These are phyloP conservation scores for Enteromius treurensis DNA, from an alignment of 2,797 vertebrate genomes.

Conservation along the genomic window DNA sequence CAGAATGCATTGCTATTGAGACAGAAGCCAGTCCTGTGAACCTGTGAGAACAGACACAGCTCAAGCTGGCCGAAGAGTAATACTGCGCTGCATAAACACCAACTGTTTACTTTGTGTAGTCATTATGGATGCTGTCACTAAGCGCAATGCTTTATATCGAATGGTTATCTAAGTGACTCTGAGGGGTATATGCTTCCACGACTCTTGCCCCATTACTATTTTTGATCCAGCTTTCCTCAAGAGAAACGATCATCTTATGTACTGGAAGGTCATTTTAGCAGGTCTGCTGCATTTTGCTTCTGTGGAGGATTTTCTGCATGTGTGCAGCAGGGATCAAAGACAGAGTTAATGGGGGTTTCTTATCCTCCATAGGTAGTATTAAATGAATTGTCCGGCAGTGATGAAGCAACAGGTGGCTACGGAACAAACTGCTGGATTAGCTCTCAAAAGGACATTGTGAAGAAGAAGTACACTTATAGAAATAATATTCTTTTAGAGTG, in stretches of 20 bases:
- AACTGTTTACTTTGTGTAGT: constrained; percentile 40
- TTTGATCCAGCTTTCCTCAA: constrained; percentile 7
- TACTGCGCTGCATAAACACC: constrained; percentile 46
- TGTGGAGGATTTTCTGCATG: not conserved
- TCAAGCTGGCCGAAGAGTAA: constrained; percentile 18
- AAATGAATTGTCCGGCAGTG: not conserved
- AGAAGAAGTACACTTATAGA: constrained; percentile 6
- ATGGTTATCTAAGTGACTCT: not conserved
- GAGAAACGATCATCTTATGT: not conserved
- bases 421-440: not conserved
- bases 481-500: not conserved
- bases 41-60: constrained; percentile 37
- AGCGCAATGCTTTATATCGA: not conserved
- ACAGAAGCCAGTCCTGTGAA: constrained; percentile 43
- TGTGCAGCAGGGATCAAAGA: constrained; percentile 24
- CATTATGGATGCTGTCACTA: constrained; percentile 11
- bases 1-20: constrained; percentile 33
- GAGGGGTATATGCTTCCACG: not conserved
- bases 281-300: not conserved
- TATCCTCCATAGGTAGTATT: constrained; percentile 16
- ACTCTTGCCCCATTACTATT: not conserved
- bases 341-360: constrained; percentile 10
- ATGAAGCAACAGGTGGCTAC: constrained; percentile 9
- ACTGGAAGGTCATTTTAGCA: constrained; percentile 3
- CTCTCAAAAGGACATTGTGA: not conserved